Base-by-base conservation (phyloP, 2,797 vertebrate species). In the Enteromius fasciolatus region DNA sequence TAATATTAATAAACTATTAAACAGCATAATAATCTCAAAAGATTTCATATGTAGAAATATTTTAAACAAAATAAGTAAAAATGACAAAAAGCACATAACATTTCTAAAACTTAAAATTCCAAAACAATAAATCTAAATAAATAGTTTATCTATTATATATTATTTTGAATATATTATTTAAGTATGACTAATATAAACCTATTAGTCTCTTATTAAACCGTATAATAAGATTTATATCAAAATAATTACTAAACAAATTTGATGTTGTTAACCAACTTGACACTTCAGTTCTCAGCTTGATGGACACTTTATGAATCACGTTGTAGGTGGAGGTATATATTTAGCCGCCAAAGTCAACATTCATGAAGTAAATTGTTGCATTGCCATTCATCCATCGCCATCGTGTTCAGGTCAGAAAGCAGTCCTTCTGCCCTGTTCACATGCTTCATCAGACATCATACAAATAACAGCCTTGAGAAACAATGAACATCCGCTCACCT, bases 381-480 rank as follows among this genome's bases (percentile, higher is more conserved):
- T n/a, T 48, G 59, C 70, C 0, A 83, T 88, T 89, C 89, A 89
- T 92, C 89, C 90, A 89, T 91, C 90, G 89, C 23, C 50, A 57
- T 57, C 3, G 85, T 88, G 84, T 81, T 63, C 87, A 81, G 84
- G 79, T 87, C 86, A 83, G 63, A 64, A 75, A 81, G 72, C 63
- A 20, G 76, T 84, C 81, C 87, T 89, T 86, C 76, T 92, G 90
- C 91, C 87, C 25, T 83, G 90, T 91, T 93, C 89, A 80, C 81
- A 3, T 76, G 85, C 20, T 41, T 75, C 44, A 78, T 81, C 52
- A 73, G 84, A 84, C 91, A 91, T 90, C 89, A 82, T 90, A 93
- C 91, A 93, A 93, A 94, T 93, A 93, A 92, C 92, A 90, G 90
- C 92, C 92, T 92, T 94, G 91, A 92, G 89, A 91, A 92, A 91